These are phyloP conservation scores for Chirona hameri DNA, from an alignment of 2,888 invertebrate species.

Conservation along the genomic window DNA sequence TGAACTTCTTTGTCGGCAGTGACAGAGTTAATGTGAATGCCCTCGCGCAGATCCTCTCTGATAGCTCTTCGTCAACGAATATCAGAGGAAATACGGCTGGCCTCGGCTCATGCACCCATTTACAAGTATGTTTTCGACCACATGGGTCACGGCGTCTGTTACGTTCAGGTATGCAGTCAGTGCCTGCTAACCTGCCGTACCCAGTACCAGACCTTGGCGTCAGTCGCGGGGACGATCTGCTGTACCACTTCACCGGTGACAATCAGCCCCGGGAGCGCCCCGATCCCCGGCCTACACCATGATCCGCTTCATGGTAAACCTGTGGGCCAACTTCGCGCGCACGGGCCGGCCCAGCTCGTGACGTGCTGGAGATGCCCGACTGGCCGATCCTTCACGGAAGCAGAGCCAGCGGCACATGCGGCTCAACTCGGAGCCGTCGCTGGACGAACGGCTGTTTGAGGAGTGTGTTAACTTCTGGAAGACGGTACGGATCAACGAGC, in stretches of 20 bases:
- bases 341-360: conserved; percentile 6
- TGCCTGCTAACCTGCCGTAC: background rate
- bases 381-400: background rate
- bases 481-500: background rate
- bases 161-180: too few relatives aligned
- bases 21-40: background rate
- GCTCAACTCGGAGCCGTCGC: background rate
- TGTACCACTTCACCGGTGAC: background rate
- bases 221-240: background rate
- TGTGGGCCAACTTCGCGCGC: background rate
- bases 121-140: background rate
- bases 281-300: background rate
- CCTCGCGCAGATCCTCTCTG: background rate
- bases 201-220: background rate
- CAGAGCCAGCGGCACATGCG: conserved; percentile 4
- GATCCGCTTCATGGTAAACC: background rate
- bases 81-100: background rate
- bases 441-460: background rate
- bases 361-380: too few relatives aligned
- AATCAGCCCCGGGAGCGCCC: too few relatives aligned
- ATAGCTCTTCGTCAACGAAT: background rate
- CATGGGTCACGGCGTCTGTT: background rate
- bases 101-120: background rate
- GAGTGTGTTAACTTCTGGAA: background rate
- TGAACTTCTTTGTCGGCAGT: background rate